A percentile compares a stretch with the other conserved stretches of the same genome.
Evolutionary conservation across 1,140 invertebrate species (phyloP).

Genomic region (Proales similis): DNA sequence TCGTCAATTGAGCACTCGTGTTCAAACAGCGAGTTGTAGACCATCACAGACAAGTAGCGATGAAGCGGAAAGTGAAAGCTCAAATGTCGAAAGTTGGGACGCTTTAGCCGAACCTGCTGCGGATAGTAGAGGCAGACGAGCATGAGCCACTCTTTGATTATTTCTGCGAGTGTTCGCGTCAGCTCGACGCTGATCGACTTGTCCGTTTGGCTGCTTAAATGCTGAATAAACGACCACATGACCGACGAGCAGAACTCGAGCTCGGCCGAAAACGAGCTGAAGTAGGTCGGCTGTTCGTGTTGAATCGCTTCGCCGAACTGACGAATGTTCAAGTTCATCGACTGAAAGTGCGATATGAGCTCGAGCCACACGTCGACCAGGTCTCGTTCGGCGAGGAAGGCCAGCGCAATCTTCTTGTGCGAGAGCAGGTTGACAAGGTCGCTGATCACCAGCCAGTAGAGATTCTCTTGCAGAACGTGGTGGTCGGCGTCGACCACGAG

Average conservation of each 20-base stretch:
- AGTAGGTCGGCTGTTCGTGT: slow-evolving; percentile 91
- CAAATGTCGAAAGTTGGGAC: slow-evolving; percentile 30
- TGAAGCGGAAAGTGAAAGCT: slow-evolving; percentile 92
- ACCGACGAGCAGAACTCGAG: slow-evolving; percentile 88
- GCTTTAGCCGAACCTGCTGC: background rate
- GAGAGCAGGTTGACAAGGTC: slow-evolving; percentile 95
- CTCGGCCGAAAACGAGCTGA: slow-evolving; percentile 90
- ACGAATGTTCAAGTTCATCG: slow-evolving; percentile 87
- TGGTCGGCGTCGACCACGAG: slow-evolving; percentile 66
- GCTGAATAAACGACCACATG: slow-evolving; percentile 88
- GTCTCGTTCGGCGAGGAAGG: slow-evolving; percentile 75
- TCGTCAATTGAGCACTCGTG: slow-evolving; percentile 69
- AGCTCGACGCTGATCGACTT: background rate
- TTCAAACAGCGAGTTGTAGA: slow-evolving; percentile 75
- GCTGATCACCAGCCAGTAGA: slow-evolving; percentile 92
- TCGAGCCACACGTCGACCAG: slow-evolving; percentile 88
- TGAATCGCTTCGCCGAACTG: slow-evolving; percentile 84
- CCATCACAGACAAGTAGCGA: slow-evolving; percentile 82
- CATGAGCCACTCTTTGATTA: slow-evolving; percentile 23
- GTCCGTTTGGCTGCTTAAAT: slow-evolving; percentile 58
- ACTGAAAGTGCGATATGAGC: slow-evolving; percentile 86
- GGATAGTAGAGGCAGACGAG: background rate
- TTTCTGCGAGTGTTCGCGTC: background rate
- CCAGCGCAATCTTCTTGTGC: slow-evolving; percentile 76
- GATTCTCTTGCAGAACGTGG: slow-evolving; percentile 89